Percentiles rank a stretch among this genome's conserved stretches.
Conservation (phyloP, 2,797 vertebrate species). For the Ispidina lecontei region DNA sequence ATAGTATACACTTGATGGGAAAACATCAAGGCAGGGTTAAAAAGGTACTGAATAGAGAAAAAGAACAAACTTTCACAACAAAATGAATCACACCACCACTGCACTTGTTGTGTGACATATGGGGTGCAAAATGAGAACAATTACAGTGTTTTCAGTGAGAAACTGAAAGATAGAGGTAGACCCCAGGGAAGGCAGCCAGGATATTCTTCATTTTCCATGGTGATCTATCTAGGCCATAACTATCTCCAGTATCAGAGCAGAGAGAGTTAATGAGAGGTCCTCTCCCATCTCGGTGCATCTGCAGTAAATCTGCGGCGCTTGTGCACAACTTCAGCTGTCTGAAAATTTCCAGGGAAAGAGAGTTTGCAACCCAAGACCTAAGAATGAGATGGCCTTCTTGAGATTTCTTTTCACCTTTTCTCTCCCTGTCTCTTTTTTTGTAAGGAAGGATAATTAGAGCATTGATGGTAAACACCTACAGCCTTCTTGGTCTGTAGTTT, state of each 20-base stretch:
- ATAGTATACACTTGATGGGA: background rate
- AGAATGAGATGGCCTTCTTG: background rate
- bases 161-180: background rate
- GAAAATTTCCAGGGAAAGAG: background rate
- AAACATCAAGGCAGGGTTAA: background rate
- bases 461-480: background rate
- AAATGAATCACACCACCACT: background rate
- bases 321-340: background rate
- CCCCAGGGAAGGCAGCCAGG: background rate
- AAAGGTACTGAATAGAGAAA: background rate
- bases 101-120: background rate
- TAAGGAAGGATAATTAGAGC: background rate
- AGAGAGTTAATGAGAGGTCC: background rate
- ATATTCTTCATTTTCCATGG: background rate
- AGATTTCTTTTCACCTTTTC: background rate
- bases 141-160: background rate
- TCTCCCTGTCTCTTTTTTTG: background rate
- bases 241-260: background rate
- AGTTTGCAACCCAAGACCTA: background rate
- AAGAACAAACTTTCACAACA: background rate
- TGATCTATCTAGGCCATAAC: background rate
- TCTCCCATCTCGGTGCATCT: background rate
- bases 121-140: background rate
- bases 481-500: background rate
- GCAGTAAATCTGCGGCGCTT: accelerated